Base-by-base conservation (phyloP, 1,140 invertebrate genomes). In the Heliconius hewitsoni region DNA sequence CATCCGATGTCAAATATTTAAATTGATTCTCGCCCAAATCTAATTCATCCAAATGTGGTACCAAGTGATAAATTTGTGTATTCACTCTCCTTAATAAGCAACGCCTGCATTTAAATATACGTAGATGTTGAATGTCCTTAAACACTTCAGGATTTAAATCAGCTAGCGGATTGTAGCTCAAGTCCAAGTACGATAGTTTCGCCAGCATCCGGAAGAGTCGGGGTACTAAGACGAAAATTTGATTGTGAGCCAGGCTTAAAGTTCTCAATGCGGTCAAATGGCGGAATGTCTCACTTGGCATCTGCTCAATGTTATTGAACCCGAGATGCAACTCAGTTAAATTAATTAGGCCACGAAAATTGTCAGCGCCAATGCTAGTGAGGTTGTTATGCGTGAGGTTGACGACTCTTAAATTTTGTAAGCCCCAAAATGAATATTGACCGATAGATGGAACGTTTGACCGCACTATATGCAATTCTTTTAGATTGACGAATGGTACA, bases 271-370 rank as follows among this genome's bases (percentile, higher is more conserved):
- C 95, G 76, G 93, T 95, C 77, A 98, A 93, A 91, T 97, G 95
- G 55, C 96, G 93, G 92, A 98, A 98, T 11, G 96, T 96, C 75
- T 97, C 97, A 81, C 97, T 97, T 2, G 95, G 97, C 96, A 96
- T 97, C 93, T 95, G 95, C 93, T 95, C 93, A 79, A 96, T 96
- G 82, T 96, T 94, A 94, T 99, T 98, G 89, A 97, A 96, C 87
- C 98, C 98, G 50, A 99, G 95, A 94, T 98, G 97, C 74, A 99
- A 95, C 84, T 98, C 97, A 42, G 96, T 96, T 18, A 98, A 95
- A 87, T 96, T 97, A 84, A 97, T 96, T 81, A 98, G 93, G 50
- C 96, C 96, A 11, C 95, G 89, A 86, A 99, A 98, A 92, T 98
- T 98, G 86, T 97, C 96, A 77, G 98, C 96, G 70, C 98, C 95